Percentiles rank a stretch among this genome's conserved stretches.
These are phyloP conservation scores for Muntiacus reevesi DNA, from an alignment of 2,113 vertebrate species.

Conservation along the genomic window DNA sequence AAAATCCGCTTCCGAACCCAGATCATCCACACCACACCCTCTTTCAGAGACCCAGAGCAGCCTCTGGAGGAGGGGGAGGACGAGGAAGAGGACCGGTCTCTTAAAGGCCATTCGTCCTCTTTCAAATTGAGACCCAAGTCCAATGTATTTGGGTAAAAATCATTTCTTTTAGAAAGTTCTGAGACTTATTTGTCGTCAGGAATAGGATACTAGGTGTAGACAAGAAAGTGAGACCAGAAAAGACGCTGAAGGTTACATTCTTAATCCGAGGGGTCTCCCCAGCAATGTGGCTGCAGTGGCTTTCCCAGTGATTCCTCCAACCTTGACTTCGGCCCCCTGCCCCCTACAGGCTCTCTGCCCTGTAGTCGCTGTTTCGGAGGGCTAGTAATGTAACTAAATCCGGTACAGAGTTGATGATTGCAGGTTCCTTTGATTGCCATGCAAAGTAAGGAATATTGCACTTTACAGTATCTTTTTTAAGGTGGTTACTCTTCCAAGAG, in stretches of 20 bases:
- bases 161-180: background rate
- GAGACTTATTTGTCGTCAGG: background rate
- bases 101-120: conserved; percentile 79
- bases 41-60: conserved; percentile 77
- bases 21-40: conserved; percentile 93
- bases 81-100: conserved; percentile 83
- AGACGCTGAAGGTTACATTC: background rate
- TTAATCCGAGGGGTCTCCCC: background rate
- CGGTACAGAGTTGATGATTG: background rate
- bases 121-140: conserved; percentile 91
- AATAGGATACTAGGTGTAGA: background rate
- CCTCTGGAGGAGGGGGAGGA: conserved; percentile 81
- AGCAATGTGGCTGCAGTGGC: background rate
- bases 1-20: conserved; percentile 92
- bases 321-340: background rate
- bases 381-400: background rate
- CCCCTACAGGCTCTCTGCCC: background rate
- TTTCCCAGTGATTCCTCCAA: background rate
- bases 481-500: conserved; percentile 9
- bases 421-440: background rate
- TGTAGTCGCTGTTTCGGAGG: background rate
- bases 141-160: conserved; percentile 92
- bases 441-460: background rate
- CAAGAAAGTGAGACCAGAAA: background rate
- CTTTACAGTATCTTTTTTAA: conserved; percentile 25